Percentiles rank a stretch among this genome's conserved stretches.
Evolutionary conservation across 2,113 vertebrate species (phyloP).

Genomic region (Lampris incognitus): DNA sequence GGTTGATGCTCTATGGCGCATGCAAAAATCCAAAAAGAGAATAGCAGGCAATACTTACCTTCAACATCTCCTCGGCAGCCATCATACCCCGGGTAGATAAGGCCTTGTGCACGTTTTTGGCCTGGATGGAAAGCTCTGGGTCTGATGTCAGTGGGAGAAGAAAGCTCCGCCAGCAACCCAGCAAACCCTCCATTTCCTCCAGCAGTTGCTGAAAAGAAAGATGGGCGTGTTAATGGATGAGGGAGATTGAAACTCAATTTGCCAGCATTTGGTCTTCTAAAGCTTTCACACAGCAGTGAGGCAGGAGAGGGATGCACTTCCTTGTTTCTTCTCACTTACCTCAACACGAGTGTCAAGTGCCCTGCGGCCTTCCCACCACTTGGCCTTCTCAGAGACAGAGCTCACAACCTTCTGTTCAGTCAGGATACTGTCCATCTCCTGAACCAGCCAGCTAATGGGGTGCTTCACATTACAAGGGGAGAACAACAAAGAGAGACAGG

Average conservation of each 20-base stretch:
- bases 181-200: constrained; percentile 82
- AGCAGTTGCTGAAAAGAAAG: constrained; percentile 81
- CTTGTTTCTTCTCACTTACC: constrained; percentile 68
- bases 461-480: constrained; percentile 69
- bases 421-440: constrained; percentile 87
- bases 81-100: constrained; percentile 78
- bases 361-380: constrained; percentile 90
- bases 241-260: background rate
- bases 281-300: background rate
- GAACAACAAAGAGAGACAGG: background rate
- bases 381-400: constrained; percentile 83
- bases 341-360: constrained; percentile 87
- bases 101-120: constrained; percentile 57
- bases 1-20: background rate
- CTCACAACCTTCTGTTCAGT: constrained; percentile 89
- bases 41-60: constrained; percentile 71
- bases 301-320: background rate
- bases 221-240: background rate
- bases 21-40: background rate
- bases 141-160: constrained; percentile 80
- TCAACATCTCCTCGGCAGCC: constrained; percentile 78
- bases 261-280: too few relatives aligned
- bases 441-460: constrained; percentile 76
- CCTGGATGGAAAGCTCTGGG: constrained; percentile 69
- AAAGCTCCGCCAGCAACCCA: constrained; percentile 88